Conservation (phyloP, 2,888 invertebrate species). For the Ormyrus nitidulus region DNA sequence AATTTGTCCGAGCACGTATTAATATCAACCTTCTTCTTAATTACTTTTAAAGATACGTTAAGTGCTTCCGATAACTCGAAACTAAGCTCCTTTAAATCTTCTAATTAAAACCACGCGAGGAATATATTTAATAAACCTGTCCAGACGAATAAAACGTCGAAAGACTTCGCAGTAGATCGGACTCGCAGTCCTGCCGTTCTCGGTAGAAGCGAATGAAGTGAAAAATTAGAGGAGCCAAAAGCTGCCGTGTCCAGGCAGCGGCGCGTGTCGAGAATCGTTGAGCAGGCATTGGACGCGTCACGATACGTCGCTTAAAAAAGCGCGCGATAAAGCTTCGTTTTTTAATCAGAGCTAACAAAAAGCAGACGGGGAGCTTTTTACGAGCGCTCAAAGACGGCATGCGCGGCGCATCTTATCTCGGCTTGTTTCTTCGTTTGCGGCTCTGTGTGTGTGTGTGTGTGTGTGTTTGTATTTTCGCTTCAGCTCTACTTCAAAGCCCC, state of each 20-base stretch:
- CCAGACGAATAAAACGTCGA: too few species aligned
- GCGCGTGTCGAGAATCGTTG: slow-evolving; percentile 49
- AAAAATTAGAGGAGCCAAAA: background rate
- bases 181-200: too few species aligned
- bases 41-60: too few species aligned
- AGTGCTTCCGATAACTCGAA: too few species aligned
- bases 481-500: background rate
- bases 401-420: slow-evolving; percentile 17
- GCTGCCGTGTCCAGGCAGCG: background rate
- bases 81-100: background rate
- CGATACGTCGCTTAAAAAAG: slow-evolving; percentile 42
- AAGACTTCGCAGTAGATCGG: too few species aligned
- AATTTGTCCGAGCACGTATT: too few species aligned
- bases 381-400: background rate
- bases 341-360: slow-evolving; percentile 54
- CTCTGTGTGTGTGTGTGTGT: background rate
- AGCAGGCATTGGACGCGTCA: background rate
- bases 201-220: too few species aligned
- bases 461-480: too few species aligned
- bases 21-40: too few species aligned
- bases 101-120: too few species aligned
- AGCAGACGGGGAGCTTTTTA: background rate
- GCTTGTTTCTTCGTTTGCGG: slow-evolving; percentile 21
- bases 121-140: too few species aligned
- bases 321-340: slow-evolving; percentile 41